phyloP scores from a whole-genome alignment of 1,140 invertebrate genomes.

The Leptinotarsa texana region DNA sequence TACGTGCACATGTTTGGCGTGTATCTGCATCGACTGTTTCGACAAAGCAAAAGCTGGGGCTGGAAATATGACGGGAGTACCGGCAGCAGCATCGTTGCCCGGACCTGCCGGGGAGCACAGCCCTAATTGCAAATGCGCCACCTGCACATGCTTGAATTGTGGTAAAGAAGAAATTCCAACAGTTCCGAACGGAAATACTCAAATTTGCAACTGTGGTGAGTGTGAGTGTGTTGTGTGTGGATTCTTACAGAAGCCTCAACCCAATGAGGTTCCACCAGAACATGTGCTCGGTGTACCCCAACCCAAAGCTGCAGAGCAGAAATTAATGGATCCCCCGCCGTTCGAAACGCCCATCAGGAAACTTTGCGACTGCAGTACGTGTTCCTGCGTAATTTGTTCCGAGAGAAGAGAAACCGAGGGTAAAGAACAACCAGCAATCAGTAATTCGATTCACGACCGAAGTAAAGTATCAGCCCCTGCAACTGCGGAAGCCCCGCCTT shows the following conservation, averaged over 20 bases:
- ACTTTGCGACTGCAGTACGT: conserved; percentile 28
- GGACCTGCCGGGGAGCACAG: not conserved
- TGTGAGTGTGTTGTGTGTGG: conserved; percentile 19
- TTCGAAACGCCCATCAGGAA: conserved; percentile 29
- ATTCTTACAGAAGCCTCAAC: not conserved
- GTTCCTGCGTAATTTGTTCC: not conserved
- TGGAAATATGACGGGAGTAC: not conserved
- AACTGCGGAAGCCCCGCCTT: conserved; percentile 21
- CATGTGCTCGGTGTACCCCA: not conserved
- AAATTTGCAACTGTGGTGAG: conserved; percentile 14
- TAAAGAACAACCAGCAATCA: not conserved
- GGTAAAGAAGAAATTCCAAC: not conserved
- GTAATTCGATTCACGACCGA: too few species aligned
- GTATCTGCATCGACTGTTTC: not conserved
- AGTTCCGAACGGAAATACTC: not conserved
- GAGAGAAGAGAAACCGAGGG: not conserved
- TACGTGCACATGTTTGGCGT: conserved; percentile 7
- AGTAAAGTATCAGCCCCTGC: not conserved
- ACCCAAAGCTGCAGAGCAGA: not conserved
- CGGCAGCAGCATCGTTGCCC: not conserved
- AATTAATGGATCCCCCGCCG: conserved; percentile 26
- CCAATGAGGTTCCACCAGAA: too few species aligned
- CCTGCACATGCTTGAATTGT: conserved; percentile 14
- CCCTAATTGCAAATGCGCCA: conserved; percentile 14
- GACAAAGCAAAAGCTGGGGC: not conserved